phyloP scores from a whole-genome alignment of 2,888 invertebrate species.

The Pseudolycoriella hygida region DNA sequence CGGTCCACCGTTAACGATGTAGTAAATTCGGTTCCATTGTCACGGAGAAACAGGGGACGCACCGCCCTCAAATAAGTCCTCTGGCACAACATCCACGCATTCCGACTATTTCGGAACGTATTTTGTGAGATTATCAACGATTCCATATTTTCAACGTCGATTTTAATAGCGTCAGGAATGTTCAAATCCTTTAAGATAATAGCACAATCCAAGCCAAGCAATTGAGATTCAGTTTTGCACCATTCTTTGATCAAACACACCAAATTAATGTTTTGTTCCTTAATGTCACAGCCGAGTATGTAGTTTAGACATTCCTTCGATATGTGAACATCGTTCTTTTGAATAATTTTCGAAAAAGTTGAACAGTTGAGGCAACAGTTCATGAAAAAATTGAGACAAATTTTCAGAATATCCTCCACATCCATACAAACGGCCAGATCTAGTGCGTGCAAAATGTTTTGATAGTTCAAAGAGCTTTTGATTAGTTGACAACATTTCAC shows the following conservation, averaged over 20 bases:
- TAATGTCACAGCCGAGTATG: conserved; percentile 15
- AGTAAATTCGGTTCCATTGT: conserved; percentile 18
- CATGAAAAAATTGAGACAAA: conserved; percentile 22
- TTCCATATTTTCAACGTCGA: conserved; percentile 4
- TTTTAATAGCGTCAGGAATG: conserved; percentile 1
- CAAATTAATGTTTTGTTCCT: conserved; percentile 18
- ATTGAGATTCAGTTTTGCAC: background rate
- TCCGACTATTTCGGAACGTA: background rate
- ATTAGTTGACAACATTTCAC: conserved; percentile 19
- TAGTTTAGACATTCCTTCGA: conserved; percentile 25
- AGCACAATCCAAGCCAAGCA: conserved; percentile 10
- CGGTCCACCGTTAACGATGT: conserved; percentile 19
- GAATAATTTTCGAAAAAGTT: conserved; percentile 21
- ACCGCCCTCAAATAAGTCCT: conserved; percentile 26
- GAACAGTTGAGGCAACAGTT: conserved; percentile 21
- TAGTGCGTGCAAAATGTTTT: conserved; percentile 24
- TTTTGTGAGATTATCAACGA: background rate
- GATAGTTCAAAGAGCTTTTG: conserved; percentile 21
- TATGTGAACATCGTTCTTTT: conserved; percentile 23
- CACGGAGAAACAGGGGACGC: conserved; percentile 22
- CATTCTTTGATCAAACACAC: conserved; percentile 20
- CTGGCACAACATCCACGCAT: conserved; percentile 11
- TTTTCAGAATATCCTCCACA: conserved; percentile 19
- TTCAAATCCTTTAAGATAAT: conserved; percentile 20
- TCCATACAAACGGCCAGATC: conserved; percentile 25